Base-by-base conservation (phyloP, 2,113 vertebrate species). In the Scalopus aquaticus region DNA sequence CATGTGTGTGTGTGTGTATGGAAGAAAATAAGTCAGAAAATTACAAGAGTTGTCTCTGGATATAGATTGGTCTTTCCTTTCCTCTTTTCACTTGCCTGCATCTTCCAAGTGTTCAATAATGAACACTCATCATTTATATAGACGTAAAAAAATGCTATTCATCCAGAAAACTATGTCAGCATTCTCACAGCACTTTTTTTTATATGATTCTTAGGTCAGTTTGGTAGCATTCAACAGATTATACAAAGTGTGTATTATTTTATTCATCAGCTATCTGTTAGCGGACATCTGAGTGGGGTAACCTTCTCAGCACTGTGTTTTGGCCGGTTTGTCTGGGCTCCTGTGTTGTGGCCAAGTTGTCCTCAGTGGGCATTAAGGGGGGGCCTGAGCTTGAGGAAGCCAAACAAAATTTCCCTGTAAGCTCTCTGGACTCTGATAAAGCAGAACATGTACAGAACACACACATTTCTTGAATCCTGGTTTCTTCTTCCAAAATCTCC, bases 131-230 rank as follows among this genome's bases (percentile, higher is more conserved):
- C 32, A 79, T 80, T 93, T 67, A 44, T 73, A 39, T 87, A 74
- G 46, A 92, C n/a, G 56, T 88, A 42, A 81, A 91, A 70, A 93
- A 72, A 35, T 93, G 19, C 79, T 84, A 28, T n/a, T 88, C 62
- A 73, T 58, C 85, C 4, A 69, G 62, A 46, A 88, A 84, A 67
- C 11, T 22, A 6, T 51, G 58, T 94, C 37, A 91, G 39, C 42
- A 69, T 95, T 70, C 22, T 88, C 0, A 26, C 44, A 20, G 7
- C 9, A 62, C 28, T 9, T 87, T 76, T 51, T 16, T 64, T 90
- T 24, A 26, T 76, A 7, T 49, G 82, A 84, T 84, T 89, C 4
- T 95, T 81, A 42, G 51, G 6, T 91, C 56, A 92, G 7, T 30
- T 20, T 84, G 0, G 51, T 16, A 69, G 39, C 85, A 85, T 24